Percentiles rank a stretch among this genome's conserved stretches.
These are phyloP conservation scores for Camelus bactrianus DNA, from an alignment of 2,113 vertebrate species.

Conservation along the genomic window DNA sequence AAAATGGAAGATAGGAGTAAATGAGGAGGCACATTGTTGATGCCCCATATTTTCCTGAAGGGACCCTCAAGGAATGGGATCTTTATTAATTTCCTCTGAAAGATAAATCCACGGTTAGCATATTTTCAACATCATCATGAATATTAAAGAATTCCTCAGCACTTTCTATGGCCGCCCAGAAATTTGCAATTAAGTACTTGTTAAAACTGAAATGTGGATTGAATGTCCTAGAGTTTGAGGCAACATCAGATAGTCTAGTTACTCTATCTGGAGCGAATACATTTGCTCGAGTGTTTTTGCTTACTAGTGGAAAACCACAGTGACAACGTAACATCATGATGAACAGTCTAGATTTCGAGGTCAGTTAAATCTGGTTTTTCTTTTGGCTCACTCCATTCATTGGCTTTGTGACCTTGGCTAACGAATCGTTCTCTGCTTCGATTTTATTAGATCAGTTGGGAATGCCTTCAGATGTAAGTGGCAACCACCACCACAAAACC, in stretches of 20 bases:
- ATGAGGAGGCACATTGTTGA: rapidly evolving
- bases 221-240: not conserved
- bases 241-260: not conserved
- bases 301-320: not conserved
- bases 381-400: not conserved
- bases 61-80: not conserved
- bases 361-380: not conserved
- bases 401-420: not conserved
- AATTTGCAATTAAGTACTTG: not conserved
- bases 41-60: not conserved
- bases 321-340: not conserved
- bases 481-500: not conserved
- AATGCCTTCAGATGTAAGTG: not conserved
- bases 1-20: not conserved
- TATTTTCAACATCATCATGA: not conserved
- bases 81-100: not conserved
- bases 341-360: not conserved
- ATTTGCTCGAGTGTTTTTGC: not conserved
- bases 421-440: not conserved
- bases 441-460: not conserved
- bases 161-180: not conserved
- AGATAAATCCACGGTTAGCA: not conserved
- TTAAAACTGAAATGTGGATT: not conserved
- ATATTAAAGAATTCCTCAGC: not conserved
- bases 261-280: not conserved